Percentiles rank a stretch among this genome's conserved stretches.
Evolutionary conservation across 1,140 invertebrate genomes (phyloP).

Genomic region (Campoletis sonorensis): DNA sequence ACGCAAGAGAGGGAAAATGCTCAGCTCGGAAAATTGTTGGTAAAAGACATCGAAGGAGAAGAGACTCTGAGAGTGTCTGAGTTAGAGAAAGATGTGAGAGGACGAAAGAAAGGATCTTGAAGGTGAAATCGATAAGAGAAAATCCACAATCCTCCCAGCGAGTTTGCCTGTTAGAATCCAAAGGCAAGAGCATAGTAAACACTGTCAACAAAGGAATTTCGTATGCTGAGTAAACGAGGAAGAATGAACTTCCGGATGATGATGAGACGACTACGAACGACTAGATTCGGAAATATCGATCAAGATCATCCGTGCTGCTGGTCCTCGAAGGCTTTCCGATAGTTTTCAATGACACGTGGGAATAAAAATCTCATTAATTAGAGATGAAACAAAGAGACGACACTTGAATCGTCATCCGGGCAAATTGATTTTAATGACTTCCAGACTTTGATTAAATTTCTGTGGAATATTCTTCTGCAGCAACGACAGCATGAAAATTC

Average conservation of each 20-base stretch:
- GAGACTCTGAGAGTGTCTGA: neutral
- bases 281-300: conserved; percentile 5
- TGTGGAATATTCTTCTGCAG: too few species aligned
- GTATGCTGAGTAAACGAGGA: conserved; percentile 27
- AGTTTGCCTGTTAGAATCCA: conserved; percentile 30
- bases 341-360: neutral
- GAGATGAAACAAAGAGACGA: too few species aligned
- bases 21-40: neutral
- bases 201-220: conserved; percentile 33
- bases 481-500: too few species aligned
- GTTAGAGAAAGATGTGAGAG: neutral
- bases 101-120: conserved; percentile 18
- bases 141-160: neutral
- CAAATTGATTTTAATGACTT: too few species aligned
- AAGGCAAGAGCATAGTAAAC: conserved; percentile 23
- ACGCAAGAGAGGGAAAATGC: neutral
- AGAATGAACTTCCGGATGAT: conserved; percentile 35
- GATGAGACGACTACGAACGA: conserved; percentile 16
- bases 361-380: neutral
- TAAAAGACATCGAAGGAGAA: neutral
- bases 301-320: neutral
- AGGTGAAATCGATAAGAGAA: conserved; percentile 35
- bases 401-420: too few species aligned
- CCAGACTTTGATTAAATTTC: too few species aligned
- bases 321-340: neutral